Evolutionary conservation across 2,113 vertebrate species (phyloP).

Genomic region (Sinosuthora webbiana): DNA sequence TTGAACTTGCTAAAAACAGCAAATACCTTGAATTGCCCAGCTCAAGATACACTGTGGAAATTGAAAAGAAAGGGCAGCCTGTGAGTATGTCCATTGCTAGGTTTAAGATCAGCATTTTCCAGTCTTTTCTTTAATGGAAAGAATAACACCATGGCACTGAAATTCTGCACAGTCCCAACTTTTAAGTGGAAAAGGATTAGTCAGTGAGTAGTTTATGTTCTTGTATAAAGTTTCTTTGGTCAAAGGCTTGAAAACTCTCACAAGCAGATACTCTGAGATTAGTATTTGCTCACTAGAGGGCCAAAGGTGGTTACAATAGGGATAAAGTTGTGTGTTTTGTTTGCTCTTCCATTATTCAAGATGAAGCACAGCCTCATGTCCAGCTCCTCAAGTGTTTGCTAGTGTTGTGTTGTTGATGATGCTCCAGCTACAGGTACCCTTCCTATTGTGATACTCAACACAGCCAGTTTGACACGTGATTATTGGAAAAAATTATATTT

Average conservation of each 20-base stretch:
- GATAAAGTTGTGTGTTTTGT: background rate
- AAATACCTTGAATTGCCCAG: background rate
- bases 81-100: too few species aligned
- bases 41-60: background rate
- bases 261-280: background rate
- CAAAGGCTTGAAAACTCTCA: background rate
- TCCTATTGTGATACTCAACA: constrained; percentile 65
- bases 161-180: background rate
- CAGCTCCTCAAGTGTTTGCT: background rate
- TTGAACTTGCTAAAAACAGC: background rate
- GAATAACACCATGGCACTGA: background rate
- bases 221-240: background rate
- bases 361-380: background rate
- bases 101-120: background rate
- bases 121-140: background rate
- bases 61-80: background rate
- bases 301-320: background rate
- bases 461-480: constrained; percentile 74
- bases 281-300: background rate
- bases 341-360: background rate
- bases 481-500: constrained; percentile 97
- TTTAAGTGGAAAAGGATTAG: background rate
- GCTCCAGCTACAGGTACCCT: background rate
- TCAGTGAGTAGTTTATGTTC: background rate
- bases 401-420: background rate